phyloP scores from a whole-genome alignment of 1,140 invertebrate species.

The Pissodes strobi region DNA sequence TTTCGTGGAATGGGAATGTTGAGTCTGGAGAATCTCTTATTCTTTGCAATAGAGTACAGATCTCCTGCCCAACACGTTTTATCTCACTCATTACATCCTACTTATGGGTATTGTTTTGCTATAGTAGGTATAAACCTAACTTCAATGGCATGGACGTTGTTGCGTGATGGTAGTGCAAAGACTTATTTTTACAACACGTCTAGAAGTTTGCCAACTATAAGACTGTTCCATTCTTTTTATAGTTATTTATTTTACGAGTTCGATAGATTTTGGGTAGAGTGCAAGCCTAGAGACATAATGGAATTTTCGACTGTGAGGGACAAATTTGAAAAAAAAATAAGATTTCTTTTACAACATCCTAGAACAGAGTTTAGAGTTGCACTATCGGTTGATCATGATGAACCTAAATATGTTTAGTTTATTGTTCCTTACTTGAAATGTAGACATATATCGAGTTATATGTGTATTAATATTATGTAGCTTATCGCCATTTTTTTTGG shows the following conservation, averaged over 20 bases:
- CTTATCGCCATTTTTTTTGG: too few species aligned
- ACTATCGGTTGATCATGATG: constrained; percentile 62
- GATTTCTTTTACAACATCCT: constrained; percentile 65
- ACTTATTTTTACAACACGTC: constrained; percentile 90
- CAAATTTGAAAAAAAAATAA: constrained; percentile 79
- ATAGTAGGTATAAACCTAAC: constrained; percentile 95
- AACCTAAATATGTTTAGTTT: too few species aligned
- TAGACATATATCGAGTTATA: too few species aligned
- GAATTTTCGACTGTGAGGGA: constrained; percentile 87
- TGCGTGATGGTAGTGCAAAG: constrained; percentile 82
- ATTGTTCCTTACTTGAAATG: too few species aligned
- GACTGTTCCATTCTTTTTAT: constrained; percentile 92
- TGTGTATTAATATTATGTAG: too few species aligned
- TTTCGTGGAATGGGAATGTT: constrained; percentile 98
- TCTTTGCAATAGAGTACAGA: constrained; percentile 83
- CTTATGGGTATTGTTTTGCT: constrained; percentile 85
- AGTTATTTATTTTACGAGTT: constrained; percentile 94
- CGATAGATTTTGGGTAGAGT: constrained; percentile 89
- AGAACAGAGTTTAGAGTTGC: constrained; percentile 74
- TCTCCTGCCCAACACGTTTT: constrained; percentile 80
- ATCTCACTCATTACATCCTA: constrained; percentile 86
- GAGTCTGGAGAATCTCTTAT: constrained; percentile 89
- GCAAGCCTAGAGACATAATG: constrained; percentile 92
- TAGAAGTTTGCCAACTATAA: constrained; percentile 69
- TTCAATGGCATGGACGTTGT: constrained; percentile 80